phyloP scores from a whole-genome alignment of 2,888 invertebrate species.

The Alentia gelatinosa region DNA sequence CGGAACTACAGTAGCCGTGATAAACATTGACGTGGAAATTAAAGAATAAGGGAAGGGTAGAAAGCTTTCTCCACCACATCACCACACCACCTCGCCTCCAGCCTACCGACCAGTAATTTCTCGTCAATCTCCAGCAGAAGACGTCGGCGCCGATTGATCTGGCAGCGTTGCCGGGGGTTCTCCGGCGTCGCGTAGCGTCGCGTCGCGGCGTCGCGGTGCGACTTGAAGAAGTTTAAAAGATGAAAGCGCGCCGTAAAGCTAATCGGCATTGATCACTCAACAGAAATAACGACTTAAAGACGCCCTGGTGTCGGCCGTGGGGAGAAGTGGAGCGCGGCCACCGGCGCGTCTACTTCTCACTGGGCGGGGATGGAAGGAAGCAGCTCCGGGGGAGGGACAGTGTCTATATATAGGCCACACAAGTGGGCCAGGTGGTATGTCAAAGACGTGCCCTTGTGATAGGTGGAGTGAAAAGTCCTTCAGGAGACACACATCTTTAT shows the following conservation, averaged over 20 bases:
- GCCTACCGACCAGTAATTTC: neutral
- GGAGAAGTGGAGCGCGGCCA: neutral
- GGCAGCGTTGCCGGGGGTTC: neutral
- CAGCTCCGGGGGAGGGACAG: too few relatives aligned
- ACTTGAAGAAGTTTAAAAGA: conserved; percentile 1
- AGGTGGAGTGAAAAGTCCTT: too few relatives aligned
- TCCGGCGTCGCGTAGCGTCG: neutral
- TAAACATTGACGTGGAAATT: neutral
- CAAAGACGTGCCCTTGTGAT: too few relatives aligned
- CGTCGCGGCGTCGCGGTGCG: neutral
- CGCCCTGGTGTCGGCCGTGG: neutral
- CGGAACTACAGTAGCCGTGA: neutral
- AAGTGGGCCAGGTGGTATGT: too few relatives aligned
- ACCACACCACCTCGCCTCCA: neutral
- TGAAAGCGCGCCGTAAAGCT: neutral
- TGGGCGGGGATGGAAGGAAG: neutral
- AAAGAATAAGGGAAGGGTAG: too few relatives aligned
- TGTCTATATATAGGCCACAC: too few relatives aligned
- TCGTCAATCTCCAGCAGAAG: neutral
- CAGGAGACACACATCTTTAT: too few relatives aligned
- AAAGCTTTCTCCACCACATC: neutral
- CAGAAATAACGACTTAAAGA: neutral
- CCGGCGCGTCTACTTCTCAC: neutral
- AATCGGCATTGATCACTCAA: neutral
- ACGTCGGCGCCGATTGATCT: neutral